Conservation (phyloP, 2,113 vertebrate genomes). For the Neotoma lepida region DNA sequence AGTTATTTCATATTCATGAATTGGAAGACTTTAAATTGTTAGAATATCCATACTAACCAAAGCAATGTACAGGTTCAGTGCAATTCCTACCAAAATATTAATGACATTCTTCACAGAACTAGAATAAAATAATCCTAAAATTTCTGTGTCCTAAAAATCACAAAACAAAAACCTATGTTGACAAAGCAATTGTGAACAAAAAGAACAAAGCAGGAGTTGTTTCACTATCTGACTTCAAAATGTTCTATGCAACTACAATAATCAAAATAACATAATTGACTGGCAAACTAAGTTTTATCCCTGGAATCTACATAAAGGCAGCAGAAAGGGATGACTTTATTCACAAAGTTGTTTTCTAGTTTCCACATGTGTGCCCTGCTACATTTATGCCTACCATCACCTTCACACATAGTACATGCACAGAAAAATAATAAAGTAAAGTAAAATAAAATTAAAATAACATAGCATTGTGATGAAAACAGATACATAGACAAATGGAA, state of each 20-base stretch:
- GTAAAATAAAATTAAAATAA: neutral
- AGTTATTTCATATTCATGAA: neutral
- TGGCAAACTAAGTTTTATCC: neutral
- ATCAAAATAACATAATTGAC: neutral
- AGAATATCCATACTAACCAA: neutral
- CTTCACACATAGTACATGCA: neutral
- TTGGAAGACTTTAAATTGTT: neutral
- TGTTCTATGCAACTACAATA: neutral
- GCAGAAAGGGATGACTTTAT: neutral
- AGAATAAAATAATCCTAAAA: neutral
- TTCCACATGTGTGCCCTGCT: neutral
- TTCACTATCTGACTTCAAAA: neutral
- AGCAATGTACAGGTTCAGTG: neutral
- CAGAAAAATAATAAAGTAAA: no score
- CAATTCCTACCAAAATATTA: neutral
- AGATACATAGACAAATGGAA: neutral
- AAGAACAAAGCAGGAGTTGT: neutral
- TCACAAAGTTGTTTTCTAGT: neutral
- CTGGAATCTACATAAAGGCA: neutral
- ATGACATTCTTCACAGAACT: neutral
- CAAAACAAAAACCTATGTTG: neutral
- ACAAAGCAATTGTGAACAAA: neutral
- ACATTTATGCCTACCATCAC: neutral
- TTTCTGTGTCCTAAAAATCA: neutral
- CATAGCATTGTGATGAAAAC: neutral